Conservation (phyloP, 2,888 invertebrate genomes). For the Zeuzera pyrina region DNA sequence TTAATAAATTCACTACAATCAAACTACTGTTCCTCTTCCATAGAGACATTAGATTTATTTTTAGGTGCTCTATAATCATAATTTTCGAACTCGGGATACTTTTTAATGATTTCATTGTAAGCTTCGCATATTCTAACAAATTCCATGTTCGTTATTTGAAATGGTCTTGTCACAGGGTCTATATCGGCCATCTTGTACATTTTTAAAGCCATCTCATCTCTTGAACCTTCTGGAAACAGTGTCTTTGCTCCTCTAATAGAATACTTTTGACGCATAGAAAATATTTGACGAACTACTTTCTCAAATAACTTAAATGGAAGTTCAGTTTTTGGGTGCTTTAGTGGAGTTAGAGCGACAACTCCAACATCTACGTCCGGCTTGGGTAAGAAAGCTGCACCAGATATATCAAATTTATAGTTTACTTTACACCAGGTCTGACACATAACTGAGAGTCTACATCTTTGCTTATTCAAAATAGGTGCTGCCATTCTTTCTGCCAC, state of each 20-base stretch:
- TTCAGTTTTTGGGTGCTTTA: conserved; percentile 80
- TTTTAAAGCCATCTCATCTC: conserved; percentile 76
- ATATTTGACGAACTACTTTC: conserved; percentile 89
- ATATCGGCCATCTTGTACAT: conserved; percentile 83
- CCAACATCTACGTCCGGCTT: conserved; percentile 97
- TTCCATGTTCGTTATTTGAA: conserved; percentile 83
- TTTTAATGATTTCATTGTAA: conserved; percentile 80
- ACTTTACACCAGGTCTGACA: conserved; percentile 94
- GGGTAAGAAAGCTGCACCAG: conserved; percentile 93
- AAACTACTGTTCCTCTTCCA: conserved; percentile 16
- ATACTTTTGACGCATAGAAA: conserved; percentile 91
- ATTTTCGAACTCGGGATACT: conserved; percentile 75
- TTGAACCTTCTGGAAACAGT: conserved; percentile 81
- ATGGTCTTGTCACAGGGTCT: conserved; percentile 78
- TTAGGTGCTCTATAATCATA: conserved; percentile 80
- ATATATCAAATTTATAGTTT: conserved; percentile 87
- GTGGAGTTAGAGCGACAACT: conserved; percentile 90
- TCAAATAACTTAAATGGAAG: conserved; percentile 90
- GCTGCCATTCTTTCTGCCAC: conserved; percentile 95
- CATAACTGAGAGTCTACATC: conserved; percentile 95
- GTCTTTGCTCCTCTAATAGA: conserved; percentile 78
- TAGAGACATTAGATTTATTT: conserved; percentile 22
- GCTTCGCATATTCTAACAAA: conserved; percentile 83
- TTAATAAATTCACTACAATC: not conserved
- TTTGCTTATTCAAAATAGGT: conserved; percentile 74